Conservation (phyloP, 2,797 vertebrate genomes). For the Numenius phaeopus region DNA sequence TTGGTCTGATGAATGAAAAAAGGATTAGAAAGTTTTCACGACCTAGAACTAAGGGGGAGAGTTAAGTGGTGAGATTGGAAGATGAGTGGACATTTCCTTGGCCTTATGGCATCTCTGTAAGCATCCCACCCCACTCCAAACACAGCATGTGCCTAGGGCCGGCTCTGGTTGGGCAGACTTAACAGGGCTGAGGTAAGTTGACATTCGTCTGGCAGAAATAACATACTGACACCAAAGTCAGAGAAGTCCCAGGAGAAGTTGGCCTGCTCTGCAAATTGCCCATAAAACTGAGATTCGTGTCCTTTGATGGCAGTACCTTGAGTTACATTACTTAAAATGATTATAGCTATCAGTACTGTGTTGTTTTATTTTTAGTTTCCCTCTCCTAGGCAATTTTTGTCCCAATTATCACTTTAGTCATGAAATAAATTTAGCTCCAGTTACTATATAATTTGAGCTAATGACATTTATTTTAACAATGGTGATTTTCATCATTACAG, state of each 20-base stretch:
- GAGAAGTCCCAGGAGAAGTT: background rate
- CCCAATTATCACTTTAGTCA: conserved; percentile 50
- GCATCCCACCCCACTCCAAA: background rate
- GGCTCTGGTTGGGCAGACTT: background rate
- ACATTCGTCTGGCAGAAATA: background rate
- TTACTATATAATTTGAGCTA: conserved; percentile 56
- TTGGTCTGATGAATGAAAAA: background rate
- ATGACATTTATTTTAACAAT: conserved; percentile 68
- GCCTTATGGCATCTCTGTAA: background rate
- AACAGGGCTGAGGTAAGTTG: background rate
- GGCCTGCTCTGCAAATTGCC: conserved; percentile 19
- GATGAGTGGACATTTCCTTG: background rate
- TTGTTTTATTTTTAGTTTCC: conserved; percentile 57
- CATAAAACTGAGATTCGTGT: background rate
- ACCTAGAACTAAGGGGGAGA: background rate
- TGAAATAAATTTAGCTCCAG: conserved; percentile 58
- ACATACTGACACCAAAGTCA: background rate
- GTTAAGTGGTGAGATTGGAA: background rate
- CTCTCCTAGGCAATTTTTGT: conserved; percentile 43
- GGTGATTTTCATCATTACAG: conserved; percentile 62
- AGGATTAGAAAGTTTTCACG: background rate
- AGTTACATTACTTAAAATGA: conserved; percentile 35
- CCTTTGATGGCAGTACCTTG: background rate
- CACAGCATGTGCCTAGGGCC: background rate
- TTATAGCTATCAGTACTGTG: conserved; percentile 17